These are phyloP conservation scores for Pseudorasbora parva DNA, from an alignment of 2,113 vertebrate species.

Conservation along the genomic window DNA sequence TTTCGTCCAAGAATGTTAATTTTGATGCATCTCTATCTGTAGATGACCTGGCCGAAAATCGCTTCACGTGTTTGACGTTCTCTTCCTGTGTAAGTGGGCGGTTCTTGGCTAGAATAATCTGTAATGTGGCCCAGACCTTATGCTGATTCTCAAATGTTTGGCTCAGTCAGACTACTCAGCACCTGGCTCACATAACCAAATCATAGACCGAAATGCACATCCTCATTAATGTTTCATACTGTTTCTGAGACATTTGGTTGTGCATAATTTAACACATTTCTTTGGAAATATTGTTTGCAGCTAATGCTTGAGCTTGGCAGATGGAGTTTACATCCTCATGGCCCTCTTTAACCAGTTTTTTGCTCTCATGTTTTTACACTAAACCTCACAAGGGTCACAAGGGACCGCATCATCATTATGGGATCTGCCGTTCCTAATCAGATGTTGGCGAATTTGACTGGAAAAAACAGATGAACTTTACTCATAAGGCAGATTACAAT, in stretches of 20 bases:
- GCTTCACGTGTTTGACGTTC: not conserved
- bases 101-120: not conserved
- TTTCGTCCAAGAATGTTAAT: not conserved
- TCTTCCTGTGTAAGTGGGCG: not conserved
- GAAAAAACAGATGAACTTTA: conserved; percentile 11
- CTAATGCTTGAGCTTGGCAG: conserved; percentile 19
- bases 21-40: not conserved
- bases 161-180: conserved; percentile 9
- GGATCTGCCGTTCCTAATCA: conserved; percentile 1
- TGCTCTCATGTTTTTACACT: conserved; percentile 14
- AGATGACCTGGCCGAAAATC: not conserved
- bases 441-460: conserved; percentile 1
- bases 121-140: conserved; percentile 9
- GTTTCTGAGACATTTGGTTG: conserved; percentile 38
- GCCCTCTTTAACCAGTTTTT: not conserved
- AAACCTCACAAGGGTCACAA: conserved; percentile 1
- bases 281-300: conserved; percentile 24
- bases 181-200: conserved; percentile 18
- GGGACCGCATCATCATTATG: not conserved
- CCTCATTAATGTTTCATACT: conserved; percentile 54
- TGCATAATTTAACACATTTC: conserved; percentile 55
- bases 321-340: conserved; percentile 19
- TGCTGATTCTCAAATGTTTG: conserved; percentile 12
- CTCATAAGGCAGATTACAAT: conserved; percentile 7
- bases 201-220: conserved; percentile 30